Base-by-base conservation (phyloP, 2,888 invertebrate species). In the Harpalus rubripes region DNA sequence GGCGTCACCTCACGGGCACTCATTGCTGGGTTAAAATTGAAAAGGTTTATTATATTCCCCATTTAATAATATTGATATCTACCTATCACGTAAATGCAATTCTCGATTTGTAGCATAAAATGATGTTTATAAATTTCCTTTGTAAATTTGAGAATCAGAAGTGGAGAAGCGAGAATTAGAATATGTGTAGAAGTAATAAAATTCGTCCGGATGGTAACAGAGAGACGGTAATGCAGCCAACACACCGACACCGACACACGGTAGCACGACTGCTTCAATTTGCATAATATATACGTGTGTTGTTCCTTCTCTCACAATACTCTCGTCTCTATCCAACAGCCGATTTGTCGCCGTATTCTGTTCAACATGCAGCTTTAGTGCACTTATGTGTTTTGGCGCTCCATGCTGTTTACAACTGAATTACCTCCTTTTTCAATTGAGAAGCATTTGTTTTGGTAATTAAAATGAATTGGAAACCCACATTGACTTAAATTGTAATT, bases 301-400 rank as follows among this genome's bases (percentile, higher is more conserved):
- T 59, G 32, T 65, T 84, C 61, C 74, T 72, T 83, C 32, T 83
- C 82, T 59, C 26, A 52, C 52, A 12, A 59, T 74, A 58, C 59
- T 74, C 68, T 44, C 68, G 32, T 82, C 68, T 82, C 68, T 56
- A 32, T 68, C 15, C 72, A 12, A 12, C 44, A 44, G 76, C 63
- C 80, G 80, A 80, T 72, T 58, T 81, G 81, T 81, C 81, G 72
- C 72, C 15, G 26, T 39, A 16, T 18, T 12, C 59, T 84, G 84
- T 84, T 78, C 32, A 65, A 65, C 84, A 84, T 84, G 84, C 84
- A 84, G 78, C 84, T 84, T 84, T 84, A 84, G 84, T 84, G 78
- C 78, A 84, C 84, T 84, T 84, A 65, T 52, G 81, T 58, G 81
- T 44, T 41, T 52, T 52, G 8, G 56, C 10, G 44, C 56, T 8